Evolutionary conservation across 2,888 invertebrate genomes (phyloP), one percentile per base, ranked within the genome.

Genomic region (Rhagonycha lutea): DNA sequence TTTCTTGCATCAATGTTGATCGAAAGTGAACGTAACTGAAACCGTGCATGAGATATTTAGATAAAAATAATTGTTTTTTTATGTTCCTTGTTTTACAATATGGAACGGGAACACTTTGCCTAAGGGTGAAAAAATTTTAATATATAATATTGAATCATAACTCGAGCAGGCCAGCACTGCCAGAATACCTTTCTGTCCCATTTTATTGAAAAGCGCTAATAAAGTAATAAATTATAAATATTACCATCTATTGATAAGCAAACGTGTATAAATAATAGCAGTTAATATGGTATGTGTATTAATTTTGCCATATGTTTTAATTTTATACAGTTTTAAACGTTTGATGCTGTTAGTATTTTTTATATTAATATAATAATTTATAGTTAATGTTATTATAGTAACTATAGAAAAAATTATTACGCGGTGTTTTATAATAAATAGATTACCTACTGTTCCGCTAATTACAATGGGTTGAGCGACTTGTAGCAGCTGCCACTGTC

Each of bases 361-460:
- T 47, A n/a, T 2, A 47, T 47, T 47, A 47, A 47, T 47, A 47
- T 18, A 18, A 18, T 67, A 18, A 18, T 67, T 67, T 23, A 24
- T 24, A 69, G 32, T 69, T 47, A 14, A 12, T 32, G 23, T 26
- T n/a, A 68, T 18, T 14, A 68, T 18, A 68, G 8, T 32, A 29
- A n/a, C 47, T 47, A 47, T 47, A 47, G 7, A n/a, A 47, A 68
- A 68, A 47, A n/a, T 47, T 47, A n/a, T 47, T 47, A 47, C 47
- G 7, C 23, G 23, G 61, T n/a, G 26, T 61, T 69, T 28, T 12
- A 70, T 9, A 47, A 26, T 47, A 65, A 71, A 26, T 65, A 65
- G 71, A 71, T 71, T 65, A 60, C 63, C n/a, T 47, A 47, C 47
- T 24, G 65, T 71, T 71, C 71, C 65, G 71, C 65, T 71, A 71